Evolutionary conservation across 2,888 invertebrate species (phyloP).

Genomic region (Danaus chrysippus): DNA sequence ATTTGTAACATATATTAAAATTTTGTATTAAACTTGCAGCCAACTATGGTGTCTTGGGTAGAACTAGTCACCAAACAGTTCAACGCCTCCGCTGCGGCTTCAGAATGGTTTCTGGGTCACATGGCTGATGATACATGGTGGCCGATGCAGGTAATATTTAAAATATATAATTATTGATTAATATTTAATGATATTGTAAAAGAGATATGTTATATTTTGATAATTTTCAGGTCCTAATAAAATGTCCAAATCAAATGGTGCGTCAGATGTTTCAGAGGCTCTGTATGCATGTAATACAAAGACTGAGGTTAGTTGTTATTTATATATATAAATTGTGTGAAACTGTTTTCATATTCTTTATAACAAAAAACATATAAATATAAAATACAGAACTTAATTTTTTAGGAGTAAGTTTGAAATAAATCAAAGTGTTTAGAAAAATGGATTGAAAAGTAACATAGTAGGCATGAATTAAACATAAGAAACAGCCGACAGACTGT

Average conservation of each 20-base stretch:
- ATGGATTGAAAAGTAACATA: too few relatives aligned
- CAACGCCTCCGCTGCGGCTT: constrained; percentile 92
- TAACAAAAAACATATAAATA: too few relatives aligned
- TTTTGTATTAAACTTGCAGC: constrained; percentile 67
- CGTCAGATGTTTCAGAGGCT: constrained; percentile 97
- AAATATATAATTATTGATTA: too few relatives aligned
- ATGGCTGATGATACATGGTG: constrained; percentile 97
- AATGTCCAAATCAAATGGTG: constrained; percentile 98
- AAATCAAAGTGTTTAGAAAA: too few relatives aligned
- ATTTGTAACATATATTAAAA: neutral
- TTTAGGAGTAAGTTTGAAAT: too few relatives aligned
- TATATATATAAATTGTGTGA: constrained; percentile 17
- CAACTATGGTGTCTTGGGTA: constrained; percentile 98
- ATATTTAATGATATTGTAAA: neutral
- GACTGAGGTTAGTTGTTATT: constrained; percentile 81
- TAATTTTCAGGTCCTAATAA: constrained; percentile 87
- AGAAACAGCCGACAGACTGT: too few relatives aligned
- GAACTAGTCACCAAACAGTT: constrained; percentile 96
- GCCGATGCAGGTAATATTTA: constrained; percentile 86
- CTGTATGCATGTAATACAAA: constrained; percentile 96
- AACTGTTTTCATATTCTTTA: too few relatives aligned
- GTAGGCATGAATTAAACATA: too few relatives aligned
- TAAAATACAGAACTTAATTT: too few relatives aligned
- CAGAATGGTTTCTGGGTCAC: constrained; percentile 94
- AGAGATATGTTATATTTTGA: neutral